Evolutionary conservation across 1,140 invertebrate genomes (phyloP).

Genomic region (Drosophila eugracilis): DNA sequence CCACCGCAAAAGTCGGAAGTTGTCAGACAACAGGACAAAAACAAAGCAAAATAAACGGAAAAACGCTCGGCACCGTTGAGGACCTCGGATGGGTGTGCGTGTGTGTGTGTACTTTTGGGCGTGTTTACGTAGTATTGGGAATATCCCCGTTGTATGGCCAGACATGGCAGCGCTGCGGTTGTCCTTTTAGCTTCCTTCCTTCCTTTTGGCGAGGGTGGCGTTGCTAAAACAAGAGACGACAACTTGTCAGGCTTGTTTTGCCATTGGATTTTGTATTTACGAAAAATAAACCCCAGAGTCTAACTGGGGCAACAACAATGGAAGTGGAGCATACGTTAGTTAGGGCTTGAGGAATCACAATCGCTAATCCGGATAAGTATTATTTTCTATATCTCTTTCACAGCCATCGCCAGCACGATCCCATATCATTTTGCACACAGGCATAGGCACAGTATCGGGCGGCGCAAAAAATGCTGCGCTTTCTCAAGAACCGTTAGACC

Average conservation of each 20-base stretch:
- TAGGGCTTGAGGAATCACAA: slow-evolving; percentile 27
- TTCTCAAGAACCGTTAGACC: slow-evolving; percentile 73
- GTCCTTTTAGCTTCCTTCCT: slow-evolving; percentile 19
- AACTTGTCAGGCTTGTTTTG: slow-evolving; percentile 54
- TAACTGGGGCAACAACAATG: slow-evolving; percentile 42
- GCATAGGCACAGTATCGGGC: slow-evolving; percentile 35
- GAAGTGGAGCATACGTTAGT: slow-evolving; percentile 71
- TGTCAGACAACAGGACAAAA: slow-evolving; percentile 49
- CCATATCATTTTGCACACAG: slow-evolving; percentile 67
- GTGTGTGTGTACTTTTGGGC: background rate
- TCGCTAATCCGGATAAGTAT: slow-evolving; percentile 44
- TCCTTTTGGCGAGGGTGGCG: slow-evolving; percentile 12
- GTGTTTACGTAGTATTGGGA: background rate
- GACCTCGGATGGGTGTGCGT: slow-evolving; percentile 4
- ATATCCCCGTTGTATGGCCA: slow-evolving; percentile 28
- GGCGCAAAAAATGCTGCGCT: slow-evolving; percentile 73
- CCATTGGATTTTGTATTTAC: slow-evolving; percentile 36
- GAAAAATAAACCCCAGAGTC: slow-evolving; percentile 18
- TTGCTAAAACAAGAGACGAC: slow-evolving; percentile 60
- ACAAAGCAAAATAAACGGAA: slow-evolving; percentile 16
- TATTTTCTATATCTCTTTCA: slow-evolving; percentile 48
- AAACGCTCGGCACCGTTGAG: slow-evolving; percentile 6
- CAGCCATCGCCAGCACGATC: slow-evolving; percentile 54
- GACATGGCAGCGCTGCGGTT: slow-evolving; percentile 27
- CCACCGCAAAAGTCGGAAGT: slow-evolving; percentile 57